Base-by-base conservation (phyloP, 2,113 vertebrate genomes). In the Notarius quadriscutis region DNA sequence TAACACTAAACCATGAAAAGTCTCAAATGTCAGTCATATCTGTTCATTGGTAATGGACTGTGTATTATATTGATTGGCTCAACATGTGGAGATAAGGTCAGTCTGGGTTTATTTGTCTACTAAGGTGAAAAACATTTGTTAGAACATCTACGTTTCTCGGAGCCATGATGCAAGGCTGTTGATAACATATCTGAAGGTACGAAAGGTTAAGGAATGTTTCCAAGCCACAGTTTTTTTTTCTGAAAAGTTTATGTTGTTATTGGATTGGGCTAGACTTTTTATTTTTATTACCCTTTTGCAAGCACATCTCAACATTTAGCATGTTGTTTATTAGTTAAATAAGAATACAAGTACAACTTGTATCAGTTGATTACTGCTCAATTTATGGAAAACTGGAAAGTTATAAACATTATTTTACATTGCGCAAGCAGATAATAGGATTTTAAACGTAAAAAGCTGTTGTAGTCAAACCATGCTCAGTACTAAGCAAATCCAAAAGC, bases 401-500 rank as follows among this genome's bases (percentile, higher is more conserved):
- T 34, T 80, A 3, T 53, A 83, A 80, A 63, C 69, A 60, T 83
- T 22, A 51, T 58, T 86, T 20, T 74, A 48, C 50, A 72, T 83
- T 86, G 82, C 62, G 63, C 77, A 81, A 79, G 11, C 86, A 88
- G 79, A 83, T 85, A 80, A 88, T 71, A 67, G 48, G 30, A 69
- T 87, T 92, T 71, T 90, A 86, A 82, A 72, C 55, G 53, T 82
- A 81, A 81, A 83, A 92, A 71, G 87, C 84, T 91, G 89, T 90
- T 89, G 86, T 92, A 94, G 91, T 88, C 48, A 91, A 69, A 90
- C 50, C 67, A 51, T 69, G 87, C 90, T 90, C 88, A 92, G 75
- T 89, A 85, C 89, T 92, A 90, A 75, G 89, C 88, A 92, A 41
- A 41, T 41, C 41, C 41, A 41, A 41, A 41, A 41, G 41, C 41